Evolutionary conservation across 2,888 invertebrate species (phyloP).

Genomic region (Nysson spinosus): DNA sequence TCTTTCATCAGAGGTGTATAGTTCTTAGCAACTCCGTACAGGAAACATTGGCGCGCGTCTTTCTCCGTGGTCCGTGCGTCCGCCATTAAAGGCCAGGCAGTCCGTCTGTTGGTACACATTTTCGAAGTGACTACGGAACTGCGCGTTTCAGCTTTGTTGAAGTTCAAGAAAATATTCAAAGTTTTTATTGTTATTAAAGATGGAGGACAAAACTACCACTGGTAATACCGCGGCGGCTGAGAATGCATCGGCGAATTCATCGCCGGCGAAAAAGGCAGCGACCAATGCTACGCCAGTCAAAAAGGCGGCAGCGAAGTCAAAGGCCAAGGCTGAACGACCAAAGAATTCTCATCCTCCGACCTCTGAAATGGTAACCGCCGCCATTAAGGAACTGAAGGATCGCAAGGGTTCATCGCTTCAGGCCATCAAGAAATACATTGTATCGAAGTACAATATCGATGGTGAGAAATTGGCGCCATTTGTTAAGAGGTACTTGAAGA

Average conservation of each 20-base stretch:
- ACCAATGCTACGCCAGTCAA: constrained; percentile 36
- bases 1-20: constrained; percentile 75
- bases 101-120: too few relatives aligned
- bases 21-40: constrained; percentile 67
- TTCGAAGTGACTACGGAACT: too few relatives aligned
- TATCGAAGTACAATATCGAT: constrained; percentile 81
- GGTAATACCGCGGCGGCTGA: constrained; percentile 25
- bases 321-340: constrained; percentile 61
- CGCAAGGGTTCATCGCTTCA: constrained; percentile 81
- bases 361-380: constrained; percentile 80
- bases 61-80: constrained; percentile 53
- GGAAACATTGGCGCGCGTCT: constrained; percentile 35
- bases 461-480: constrained; percentile 80
- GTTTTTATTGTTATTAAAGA: constrained; percentile 6
- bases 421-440: constrained; percentile 83
- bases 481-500: constrained; percentile 81
- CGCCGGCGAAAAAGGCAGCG: constrained; percentile 44
- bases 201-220: constrained; percentile 36
- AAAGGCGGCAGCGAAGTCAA: constrained; percentile 32
- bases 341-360: constrained; percentile 79
- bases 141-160: too few relatives aligned
- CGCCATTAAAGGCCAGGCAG: background rate
- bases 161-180: too few relatives aligned
- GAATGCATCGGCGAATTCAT: constrained; percentile 4
- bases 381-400: constrained; percentile 79